Conservation (phyloP, 2,888 invertebrate species). For the Zootermopsis nevadensis region DNA sequence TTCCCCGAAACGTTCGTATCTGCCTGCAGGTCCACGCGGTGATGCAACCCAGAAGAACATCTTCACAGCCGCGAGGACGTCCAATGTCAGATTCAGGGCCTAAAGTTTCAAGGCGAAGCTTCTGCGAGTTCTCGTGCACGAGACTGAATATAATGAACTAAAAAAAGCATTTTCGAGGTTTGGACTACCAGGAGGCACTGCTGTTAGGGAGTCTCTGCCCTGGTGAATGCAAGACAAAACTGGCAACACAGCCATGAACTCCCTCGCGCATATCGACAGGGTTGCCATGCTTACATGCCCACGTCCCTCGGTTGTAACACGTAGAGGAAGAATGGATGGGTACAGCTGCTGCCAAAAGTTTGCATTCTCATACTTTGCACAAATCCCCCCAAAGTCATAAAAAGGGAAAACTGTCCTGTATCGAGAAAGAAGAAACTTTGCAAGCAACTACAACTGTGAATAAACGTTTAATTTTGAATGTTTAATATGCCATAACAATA, state of each 20-base stretch:
- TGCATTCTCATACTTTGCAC: neutral
- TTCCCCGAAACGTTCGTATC: too few species aligned
- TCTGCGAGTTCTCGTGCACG: neutral
- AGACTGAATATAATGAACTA: neutral
- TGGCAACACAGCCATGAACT: conserved; percentile 36
- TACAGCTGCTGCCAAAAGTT: neutral
- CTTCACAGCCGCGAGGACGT: too few species aligned
- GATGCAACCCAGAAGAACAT: too few species aligned
- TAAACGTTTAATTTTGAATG: too few species aligned
- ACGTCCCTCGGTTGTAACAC: conserved; percentile 2
- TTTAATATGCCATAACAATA: too few species aligned
- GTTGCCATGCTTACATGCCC: conserved; percentile 33
- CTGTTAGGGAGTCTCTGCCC: neutral
- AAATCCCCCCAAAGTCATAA: too few species aligned
- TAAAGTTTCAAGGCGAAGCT: too few species aligned
- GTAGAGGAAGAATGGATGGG: conserved; percentile 22
- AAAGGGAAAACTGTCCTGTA: too few species aligned
- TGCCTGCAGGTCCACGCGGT: too few species aligned
- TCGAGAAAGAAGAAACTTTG: too few species aligned
- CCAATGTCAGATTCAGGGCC: too few species aligned
- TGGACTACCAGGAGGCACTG: neutral
- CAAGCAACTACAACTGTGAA: too few species aligned
- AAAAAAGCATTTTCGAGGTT: neutral
- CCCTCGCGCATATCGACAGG: conserved; percentile 40
- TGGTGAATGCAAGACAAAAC: neutral